These are phyloP conservation scores for Oxyscelio sp. DNA, from an alignment of 2,888 invertebrate genomes.

Conservation along the genomic window DNA sequence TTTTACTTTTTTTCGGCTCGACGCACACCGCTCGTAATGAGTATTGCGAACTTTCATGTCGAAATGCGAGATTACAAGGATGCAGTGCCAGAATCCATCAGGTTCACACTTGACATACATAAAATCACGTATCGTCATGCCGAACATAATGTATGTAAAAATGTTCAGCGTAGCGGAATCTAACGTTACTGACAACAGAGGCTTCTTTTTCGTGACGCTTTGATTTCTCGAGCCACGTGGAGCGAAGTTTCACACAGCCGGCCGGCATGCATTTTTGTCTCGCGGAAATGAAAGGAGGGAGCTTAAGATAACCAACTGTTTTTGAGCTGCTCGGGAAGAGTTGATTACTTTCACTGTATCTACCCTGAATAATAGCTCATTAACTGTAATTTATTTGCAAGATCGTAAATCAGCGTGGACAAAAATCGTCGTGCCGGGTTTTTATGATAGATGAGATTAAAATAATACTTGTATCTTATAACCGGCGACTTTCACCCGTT, in stretches of 20 bases:
- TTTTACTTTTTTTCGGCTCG: slow-evolving; percentile 51
- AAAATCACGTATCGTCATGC: slow-evolving; percentile 82
- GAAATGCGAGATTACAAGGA: slow-evolving; percentile 76
- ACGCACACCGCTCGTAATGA: slow-evolving; percentile 67
- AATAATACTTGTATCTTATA: slow-evolving; percentile 67
- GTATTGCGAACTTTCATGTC: slow-evolving; percentile 78
- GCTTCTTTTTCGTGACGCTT: slow-evolving; percentile 76
- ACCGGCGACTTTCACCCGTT: slow-evolving; percentile 63
- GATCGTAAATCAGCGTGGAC: slow-evolving; percentile 64
- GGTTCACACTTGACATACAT: slow-evolving; percentile 78
- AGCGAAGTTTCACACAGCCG: slow-evolving; percentile 28
- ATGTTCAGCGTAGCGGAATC: slow-evolving; percentile 84
- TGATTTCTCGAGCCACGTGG: slow-evolving; percentile 33
- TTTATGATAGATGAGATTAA: slow-evolving; percentile 72
- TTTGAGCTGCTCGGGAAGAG: slow-evolving; percentile 14
- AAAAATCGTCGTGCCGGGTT: slow-evolving; percentile 60
- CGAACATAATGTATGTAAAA: slow-evolving; percentile 85
- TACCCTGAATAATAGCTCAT: slow-evolving; percentile 65
- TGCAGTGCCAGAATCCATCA: slow-evolving; percentile 79
- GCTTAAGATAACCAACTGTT: background rate
- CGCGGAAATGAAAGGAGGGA: background rate
- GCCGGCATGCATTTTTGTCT: slow-evolving; percentile 17
- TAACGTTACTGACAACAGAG: slow-evolving; percentile 83
- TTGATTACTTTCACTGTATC: slow-evolving; percentile 50
- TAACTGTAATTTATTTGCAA: slow-evolving; percentile 68